These are phyloP conservation scores for Sarcophaga variegata DNA, from an alignment of 2,888 invertebrate species.

Conservation along the genomic window DNA sequence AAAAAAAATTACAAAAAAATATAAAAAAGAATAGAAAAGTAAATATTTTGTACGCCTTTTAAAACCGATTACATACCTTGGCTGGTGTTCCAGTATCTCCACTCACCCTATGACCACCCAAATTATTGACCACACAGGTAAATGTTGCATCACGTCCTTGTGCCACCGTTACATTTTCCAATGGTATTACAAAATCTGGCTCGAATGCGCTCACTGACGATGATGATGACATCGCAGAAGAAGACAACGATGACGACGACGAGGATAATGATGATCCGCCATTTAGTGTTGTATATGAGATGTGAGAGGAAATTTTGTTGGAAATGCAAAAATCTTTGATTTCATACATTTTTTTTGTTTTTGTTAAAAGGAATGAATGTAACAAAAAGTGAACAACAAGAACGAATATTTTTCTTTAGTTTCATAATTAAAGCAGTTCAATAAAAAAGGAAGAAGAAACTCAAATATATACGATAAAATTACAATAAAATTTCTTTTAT, in stretches of 20 bases:
- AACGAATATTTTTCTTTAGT: constrained; percentile 70
- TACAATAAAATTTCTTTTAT: not conserved
- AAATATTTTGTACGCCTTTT: constrained; percentile 68
- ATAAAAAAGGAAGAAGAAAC: not conserved
- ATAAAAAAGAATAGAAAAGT: constrained; percentile 22
- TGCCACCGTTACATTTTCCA: constrained; percentile 90
- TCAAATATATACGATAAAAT: not conserved
- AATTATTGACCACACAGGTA: constrained; percentile 90
- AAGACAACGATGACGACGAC: constrained; percentile 2
- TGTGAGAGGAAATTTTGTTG: constrained; percentile 76
- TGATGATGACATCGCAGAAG: constrained; percentile 47
- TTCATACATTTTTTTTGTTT: constrained; percentile 65
- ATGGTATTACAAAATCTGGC: constrained; percentile 88
- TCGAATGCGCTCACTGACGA: constrained; percentile 85
- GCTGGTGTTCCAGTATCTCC: constrained; percentile 89
- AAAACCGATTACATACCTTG: constrained; percentile 90
- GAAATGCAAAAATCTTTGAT: constrained; percentile 79
- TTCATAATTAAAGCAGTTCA: constrained; percentile 63
- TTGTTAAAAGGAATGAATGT: constrained; percentile 44
- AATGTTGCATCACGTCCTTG: constrained; percentile 90
- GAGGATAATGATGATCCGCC: constrained; percentile 61
- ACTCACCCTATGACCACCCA: constrained; percentile 93
- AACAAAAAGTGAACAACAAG: constrained; percentile 66
- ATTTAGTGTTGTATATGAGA: constrained; percentile 53
- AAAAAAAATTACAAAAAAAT: constrained; percentile 19